Conservation (phyloP, 1,140 invertebrate species). For the Lysiphlebus fabarum region DNA sequence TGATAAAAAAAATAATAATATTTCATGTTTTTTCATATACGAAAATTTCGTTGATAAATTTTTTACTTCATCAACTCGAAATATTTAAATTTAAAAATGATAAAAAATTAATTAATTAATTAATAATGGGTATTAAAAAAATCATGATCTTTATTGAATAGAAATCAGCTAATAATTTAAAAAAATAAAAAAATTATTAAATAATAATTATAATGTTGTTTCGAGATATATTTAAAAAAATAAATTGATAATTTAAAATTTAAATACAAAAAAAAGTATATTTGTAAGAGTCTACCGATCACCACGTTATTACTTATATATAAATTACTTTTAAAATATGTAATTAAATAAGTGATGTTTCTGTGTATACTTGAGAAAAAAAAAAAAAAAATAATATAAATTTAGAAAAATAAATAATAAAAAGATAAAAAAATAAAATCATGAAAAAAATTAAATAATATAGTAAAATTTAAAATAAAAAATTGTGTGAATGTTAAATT, state of each 20-base stretch:
- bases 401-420: conserved; percentile 21
- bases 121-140: too few species aligned
- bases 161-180: not conserved
- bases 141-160: too few species aligned
- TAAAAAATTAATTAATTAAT: too few species aligned
- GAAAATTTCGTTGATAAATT: too few species aligned
- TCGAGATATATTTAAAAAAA: conserved; percentile 16
- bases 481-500: not conserved
- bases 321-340: conserved; percentile 25
- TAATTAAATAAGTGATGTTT: conserved; percentile 31
- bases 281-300: conserved; percentile 34
- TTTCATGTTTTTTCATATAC: too few species aligned
- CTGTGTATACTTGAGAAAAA: conserved; percentile 26
- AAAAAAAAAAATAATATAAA: conserved; percentile 15
- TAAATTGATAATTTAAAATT: conserved; percentile 20
- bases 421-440: conserved; percentile 18
- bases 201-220: not conserved
- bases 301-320: conserved; percentile 38
- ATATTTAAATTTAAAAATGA: too few species aligned
- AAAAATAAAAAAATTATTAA: conserved; percentile 12
- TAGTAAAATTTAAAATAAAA: too few species aligned
- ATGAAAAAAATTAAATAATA: conserved; percentile 15
- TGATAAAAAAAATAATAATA: too few species aligned
- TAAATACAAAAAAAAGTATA: conserved; percentile 26
- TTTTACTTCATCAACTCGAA: too few species aligned